Evolutionary conservation across 1,140 invertebrate genomes (phyloP).

Genomic region (Sitobion miscanthi): DNA sequence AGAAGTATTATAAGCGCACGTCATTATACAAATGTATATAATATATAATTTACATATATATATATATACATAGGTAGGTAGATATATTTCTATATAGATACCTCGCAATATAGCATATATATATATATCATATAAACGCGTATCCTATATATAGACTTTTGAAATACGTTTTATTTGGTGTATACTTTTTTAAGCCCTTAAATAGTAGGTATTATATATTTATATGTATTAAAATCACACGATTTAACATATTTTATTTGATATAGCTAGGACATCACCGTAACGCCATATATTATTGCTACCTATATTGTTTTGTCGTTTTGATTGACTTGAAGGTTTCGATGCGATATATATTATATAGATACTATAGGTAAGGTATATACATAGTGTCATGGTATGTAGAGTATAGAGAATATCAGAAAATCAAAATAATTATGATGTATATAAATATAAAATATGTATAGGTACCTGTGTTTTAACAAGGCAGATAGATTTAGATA

Average conservation of each 20-base stretch:
- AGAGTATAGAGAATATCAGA: background rate
- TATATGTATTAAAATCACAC: background rate
- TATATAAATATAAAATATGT: no score
- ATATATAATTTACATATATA: background rate
- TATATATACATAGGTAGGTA: background rate
- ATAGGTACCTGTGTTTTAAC: no score
- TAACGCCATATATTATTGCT: background rate
- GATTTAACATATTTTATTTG: background rate
- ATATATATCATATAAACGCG: background rate
- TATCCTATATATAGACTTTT: background rate
- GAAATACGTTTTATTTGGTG: background rate
- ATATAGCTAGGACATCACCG: background rate
- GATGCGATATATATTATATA: background rate
- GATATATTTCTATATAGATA: background rate
- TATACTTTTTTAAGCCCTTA: slow-evolving; percentile 4
- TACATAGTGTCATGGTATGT: background rate
- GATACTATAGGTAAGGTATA: background rate
- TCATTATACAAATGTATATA: background rate
- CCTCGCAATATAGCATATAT: background rate
- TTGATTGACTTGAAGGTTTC: background rate
- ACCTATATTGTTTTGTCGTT: background rate
- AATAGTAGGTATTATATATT: background rate
- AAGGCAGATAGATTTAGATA: no score
- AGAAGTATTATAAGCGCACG: background rate
- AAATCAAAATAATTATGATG: background rate